A percentile compares a stretch with the other conserved stretches of the same genome.
phyloP scores from a whole-genome alignment of 2,888 invertebrate species.

The Thecocarcelia acutangulata region DNA sequence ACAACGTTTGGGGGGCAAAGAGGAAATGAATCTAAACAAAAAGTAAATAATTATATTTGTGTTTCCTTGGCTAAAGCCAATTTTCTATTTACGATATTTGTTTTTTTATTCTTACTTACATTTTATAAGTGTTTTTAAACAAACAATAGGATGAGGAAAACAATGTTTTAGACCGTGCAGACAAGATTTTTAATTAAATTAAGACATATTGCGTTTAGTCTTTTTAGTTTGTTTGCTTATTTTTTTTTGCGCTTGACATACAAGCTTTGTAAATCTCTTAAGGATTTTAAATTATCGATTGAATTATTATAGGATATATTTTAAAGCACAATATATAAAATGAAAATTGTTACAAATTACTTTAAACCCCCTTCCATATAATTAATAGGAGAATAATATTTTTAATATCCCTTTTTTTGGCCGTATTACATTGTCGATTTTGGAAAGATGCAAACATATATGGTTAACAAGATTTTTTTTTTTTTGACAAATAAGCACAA shows the following conservation, averaged over 20 bases:
- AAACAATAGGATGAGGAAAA: constrained; percentile 16
- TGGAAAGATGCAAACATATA: too few relatives aligned
- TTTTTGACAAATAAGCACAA: too few relatives aligned
- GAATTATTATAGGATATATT: background rate
- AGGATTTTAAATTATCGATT: background rate
- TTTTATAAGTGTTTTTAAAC: background rate
- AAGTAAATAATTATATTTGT: constrained; percentile 37
- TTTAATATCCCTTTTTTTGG: too few relatives aligned
- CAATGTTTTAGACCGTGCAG: constrained; percentile 13
- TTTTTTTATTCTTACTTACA: background rate
- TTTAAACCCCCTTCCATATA: too few relatives aligned
- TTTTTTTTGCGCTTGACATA: background rate
- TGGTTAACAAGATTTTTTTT: too few relatives aligned
- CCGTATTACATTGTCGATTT: too few relatives aligned
- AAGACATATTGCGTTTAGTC: constrained; percentile 18
- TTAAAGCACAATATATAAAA: too few relatives aligned
- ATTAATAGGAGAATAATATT: too few relatives aligned
- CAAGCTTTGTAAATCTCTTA: background rate
- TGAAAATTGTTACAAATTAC: too few relatives aligned
- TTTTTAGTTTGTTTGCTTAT: too few relatives aligned
- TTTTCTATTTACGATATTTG: constrained; percentile 26
- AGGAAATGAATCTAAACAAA: background rate
- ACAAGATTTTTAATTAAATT: constrained; percentile 57
- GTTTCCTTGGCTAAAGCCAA: constrained; percentile 48
- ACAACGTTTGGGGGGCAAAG: background rate